phyloP scores from a whole-genome alignment of 2,888 invertebrate genomes.

The Drosophila buzzatii region DNA sequence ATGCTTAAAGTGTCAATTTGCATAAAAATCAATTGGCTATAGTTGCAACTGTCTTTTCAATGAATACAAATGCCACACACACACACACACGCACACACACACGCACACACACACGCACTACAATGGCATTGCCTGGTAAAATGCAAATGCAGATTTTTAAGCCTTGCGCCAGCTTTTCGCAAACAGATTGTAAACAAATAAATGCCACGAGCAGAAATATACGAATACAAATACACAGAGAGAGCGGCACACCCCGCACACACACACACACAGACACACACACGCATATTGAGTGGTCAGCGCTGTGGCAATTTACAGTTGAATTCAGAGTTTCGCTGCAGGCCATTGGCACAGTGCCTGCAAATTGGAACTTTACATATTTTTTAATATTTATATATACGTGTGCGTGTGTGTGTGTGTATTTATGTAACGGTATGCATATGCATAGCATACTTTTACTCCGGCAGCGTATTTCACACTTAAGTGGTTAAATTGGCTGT shows the following conservation, averaged over 20 bases:
- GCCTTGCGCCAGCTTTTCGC: constrained; percentile 66
- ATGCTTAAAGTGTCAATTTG: constrained; percentile 46
- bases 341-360: constrained; percentile 39
- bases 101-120: constrained; percentile 23
- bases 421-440: constrained; percentile 25
- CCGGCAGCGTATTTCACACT: constrained; percentile 73
- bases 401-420: constrained; percentile 17
- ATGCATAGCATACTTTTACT: constrained; percentile 44
- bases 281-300: constrained; percentile 57
- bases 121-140: constrained; percentile 31
- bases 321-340: constrained; percentile 32
- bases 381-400: constrained; percentile 32
- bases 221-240: constrained; percentile 20
- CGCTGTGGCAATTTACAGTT: constrained; percentile 48
- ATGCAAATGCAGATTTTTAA: constrained; percentile 72
- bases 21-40: constrained; percentile 53
- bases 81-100: too few species aligned
- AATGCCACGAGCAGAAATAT: constrained; percentile 70
- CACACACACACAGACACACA: constrained; percentile 18
- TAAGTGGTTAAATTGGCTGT: constrained; percentile 82
- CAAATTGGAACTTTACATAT: constrained; percentile 53
- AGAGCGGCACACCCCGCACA: constrained; percentile 21
- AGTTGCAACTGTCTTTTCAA: constrained; percentile 66
- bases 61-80: constrained; percentile 53
- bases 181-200: constrained; percentile 81